phyloP scores from a whole-genome alignment of 2,113 vertebrate species.

The Theristicus caerulescens region DNA sequence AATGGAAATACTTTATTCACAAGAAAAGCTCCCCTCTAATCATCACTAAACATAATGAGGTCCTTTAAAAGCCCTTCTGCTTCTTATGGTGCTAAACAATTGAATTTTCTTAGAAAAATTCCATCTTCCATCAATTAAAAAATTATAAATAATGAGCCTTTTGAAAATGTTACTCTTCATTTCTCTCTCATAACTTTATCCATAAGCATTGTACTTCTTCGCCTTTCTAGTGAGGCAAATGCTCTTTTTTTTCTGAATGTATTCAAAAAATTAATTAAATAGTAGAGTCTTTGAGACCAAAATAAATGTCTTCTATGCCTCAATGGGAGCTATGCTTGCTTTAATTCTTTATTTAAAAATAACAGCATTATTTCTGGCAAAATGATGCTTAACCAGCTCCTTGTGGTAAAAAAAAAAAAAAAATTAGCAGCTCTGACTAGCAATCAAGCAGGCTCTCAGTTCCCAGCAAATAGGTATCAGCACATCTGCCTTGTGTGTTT shows the following conservation, averaged over 20 bases:
- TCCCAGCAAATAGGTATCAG: neutral
- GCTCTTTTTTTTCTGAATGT: neutral
- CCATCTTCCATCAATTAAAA: neutral
- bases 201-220: neutral
- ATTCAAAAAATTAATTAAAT: neutral
- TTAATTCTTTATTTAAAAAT: neutral
- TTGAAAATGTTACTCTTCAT: neutral
- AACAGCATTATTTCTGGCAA: neutral
- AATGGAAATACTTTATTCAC: neutral
- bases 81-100: neutral
- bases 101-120: neutral
- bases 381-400: neutral
- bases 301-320: neutral
- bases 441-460: neutral
- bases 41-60: neutral
- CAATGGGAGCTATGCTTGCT: neutral
- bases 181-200: neutral
- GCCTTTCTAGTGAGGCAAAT: neutral
- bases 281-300: neutral
- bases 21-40: neutral
- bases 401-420: neutral
- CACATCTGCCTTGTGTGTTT: accelerated
- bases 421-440: neutral
- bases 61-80: neutral
- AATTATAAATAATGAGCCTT: neutral